Base-by-base conservation (phyloP, 2,797 vertebrate species). In the Meda fulgida region DNA sequence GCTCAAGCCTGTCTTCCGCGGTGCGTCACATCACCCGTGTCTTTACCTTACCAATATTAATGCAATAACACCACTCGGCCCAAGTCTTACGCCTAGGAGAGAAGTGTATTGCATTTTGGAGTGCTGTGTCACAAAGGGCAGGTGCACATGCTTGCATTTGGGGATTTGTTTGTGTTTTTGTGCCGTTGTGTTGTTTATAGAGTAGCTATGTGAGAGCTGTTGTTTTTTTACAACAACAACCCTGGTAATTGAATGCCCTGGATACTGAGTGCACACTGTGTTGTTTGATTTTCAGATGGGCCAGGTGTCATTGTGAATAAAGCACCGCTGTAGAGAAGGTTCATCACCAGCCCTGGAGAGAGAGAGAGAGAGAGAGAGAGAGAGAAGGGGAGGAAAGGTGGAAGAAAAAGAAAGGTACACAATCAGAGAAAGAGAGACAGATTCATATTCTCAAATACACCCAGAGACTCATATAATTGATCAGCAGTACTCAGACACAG, bases 281-380 rank as follows among this genome's bases (percentile, higher is more conserved):
- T 89, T 89, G 84, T 88, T 90, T 89, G 87, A 84, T 88, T 88
- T 88, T 88, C 83, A 84, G 86, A 91, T 88, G 80, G 73, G 77
- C 84, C 70, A 72, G 79, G 71, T 70, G 72, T 90, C 82, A 87
- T 73, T 81, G 83, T 89, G 85, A 86, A 83, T 86, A 87, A 81
- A 87, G 84, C 51, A 67, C 46, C n/a, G 1, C 46, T 48, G 72
- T 71, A 78, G 81, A 84, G 58, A 84, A 84, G 84, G 67, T 87
- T 82, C 53, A 83, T 82, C 67, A 65, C 14, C 58, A 51, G 76
- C 81, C 86, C 85, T 88, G 88, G 73, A 88, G 85, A 91, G 89
- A n/a, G 86, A 88, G 72, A 91, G 86, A 55, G 48, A 4, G 63
- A 78, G 86, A 88, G 72, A 91, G 86, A 88, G 72, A 91, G 86